These are phyloP conservation scores for Scaptodrosophila lebanonensis DNA, from an alignment of 1,140 invertebrate genomes.

Conservation along the genomic window DNA sequence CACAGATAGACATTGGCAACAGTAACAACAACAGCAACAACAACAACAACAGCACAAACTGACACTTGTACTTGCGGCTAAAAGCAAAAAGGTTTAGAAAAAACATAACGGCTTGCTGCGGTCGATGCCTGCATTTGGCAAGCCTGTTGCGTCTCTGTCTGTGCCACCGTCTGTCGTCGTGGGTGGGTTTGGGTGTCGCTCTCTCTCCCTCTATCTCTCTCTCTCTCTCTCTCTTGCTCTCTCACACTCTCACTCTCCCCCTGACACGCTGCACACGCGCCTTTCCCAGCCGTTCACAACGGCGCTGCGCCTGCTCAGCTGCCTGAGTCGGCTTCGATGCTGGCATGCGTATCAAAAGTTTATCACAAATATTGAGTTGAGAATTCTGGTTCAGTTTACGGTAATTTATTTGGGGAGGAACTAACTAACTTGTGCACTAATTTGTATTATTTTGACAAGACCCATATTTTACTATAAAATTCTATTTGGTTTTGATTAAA, in stretches of 20 bases:
- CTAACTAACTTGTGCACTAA: too few species aligned
- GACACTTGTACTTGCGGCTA: too few species aligned
- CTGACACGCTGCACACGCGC: too few species aligned
- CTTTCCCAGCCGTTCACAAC: conserved; percentile 14
- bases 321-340: conserved; percentile 22
- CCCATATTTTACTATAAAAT: too few species aligned
- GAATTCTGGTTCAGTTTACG: too few species aligned
- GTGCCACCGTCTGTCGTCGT: background rate
- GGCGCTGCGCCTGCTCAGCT: conserved; percentile 26
- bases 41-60: background rate
- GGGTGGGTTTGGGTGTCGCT: too few species aligned
- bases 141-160: conserved; percentile 49
- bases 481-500: too few species aligned
- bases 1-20: too few species aligned
- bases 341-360: conserved; percentile 20
- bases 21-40: conserved; percentile 8
- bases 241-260: background rate
- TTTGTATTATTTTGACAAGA: too few species aligned
- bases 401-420: too few species aligned
- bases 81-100: too few species aligned
- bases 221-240: background rate
- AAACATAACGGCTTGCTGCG: conserved; percentile 16
- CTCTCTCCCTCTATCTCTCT: conserved; percentile 5
- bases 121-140: conserved; percentile 19
- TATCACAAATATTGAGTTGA: conserved; percentile 32